Percentiles rank a stretch among this genome's conserved stretches.
These are phyloP conservation scores for Tricholauxania praeusta DNA, from an alignment of 2,888 invertebrate species.

Conservation along the genomic window DNA sequence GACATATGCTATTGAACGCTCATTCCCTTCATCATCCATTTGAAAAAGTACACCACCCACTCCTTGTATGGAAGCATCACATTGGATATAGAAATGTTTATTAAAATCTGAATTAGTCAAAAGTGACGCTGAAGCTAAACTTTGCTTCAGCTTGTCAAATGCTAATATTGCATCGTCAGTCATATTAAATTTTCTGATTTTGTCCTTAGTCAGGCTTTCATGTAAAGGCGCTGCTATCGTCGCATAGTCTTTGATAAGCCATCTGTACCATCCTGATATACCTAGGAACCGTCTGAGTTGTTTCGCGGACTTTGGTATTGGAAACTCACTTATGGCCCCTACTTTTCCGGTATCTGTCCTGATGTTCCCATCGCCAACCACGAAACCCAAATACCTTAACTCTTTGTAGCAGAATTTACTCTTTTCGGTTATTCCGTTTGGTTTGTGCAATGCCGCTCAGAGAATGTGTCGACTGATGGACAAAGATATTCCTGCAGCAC, in stretches of 20 bases:
- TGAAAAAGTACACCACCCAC: slow-evolving; percentile 12
- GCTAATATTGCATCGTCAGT: slow-evolving; percentile 16
- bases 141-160: slow-evolving; percentile 21
- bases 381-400: slow-evolving; percentile 3
- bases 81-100: slow-evolving; percentile 5
- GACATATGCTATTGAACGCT: slow-evolving; percentile 8
- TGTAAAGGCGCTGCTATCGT: slow-evolving; percentile 15
- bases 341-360: slow-evolving; percentile 15
- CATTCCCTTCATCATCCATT: slow-evolving; percentile 5
- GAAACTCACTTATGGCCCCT: slow-evolving; percentile 23
- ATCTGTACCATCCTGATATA: slow-evolving; percentile 28
- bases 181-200: neutral
- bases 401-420: neutral
- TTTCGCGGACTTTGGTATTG: slow-evolving; percentile 14
- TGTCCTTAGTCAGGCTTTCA: slow-evolving; percentile 14
- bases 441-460: neutral
- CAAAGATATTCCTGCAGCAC: slow-evolving; percentile 16
- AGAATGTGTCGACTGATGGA: slow-evolving; percentile 18
- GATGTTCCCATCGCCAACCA: slow-evolving; percentile 13
- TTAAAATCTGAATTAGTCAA: slow-evolving; percentile 6
- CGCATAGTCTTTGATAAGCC: slow-evolving; percentile 27
- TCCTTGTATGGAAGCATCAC: neutral
- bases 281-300: slow-evolving; percentile 30
- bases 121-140: neutral
- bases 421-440: neutral